phyloP scores from a whole-genome alignment of 2,113 vertebrate genomes.

The Silurus glanis region DNA sequence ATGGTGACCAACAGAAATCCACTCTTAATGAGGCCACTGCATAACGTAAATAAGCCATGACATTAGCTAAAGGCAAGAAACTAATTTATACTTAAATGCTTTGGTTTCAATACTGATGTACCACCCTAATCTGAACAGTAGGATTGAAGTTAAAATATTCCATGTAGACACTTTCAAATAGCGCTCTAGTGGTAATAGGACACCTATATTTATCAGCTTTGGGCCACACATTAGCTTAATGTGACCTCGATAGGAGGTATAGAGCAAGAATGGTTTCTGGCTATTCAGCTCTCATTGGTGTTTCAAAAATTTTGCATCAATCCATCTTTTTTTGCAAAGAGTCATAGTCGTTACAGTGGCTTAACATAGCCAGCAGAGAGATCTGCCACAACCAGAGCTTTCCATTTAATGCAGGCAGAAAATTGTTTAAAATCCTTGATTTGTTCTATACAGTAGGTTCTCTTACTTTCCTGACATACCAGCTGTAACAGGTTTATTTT shows the following conservation, averaged over 20 bases:
- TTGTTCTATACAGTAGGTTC: not conserved
- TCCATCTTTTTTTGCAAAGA: not conserved
- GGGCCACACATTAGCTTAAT: not conserved
- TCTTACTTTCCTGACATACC: not conserved
- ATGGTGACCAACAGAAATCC: not conserved
- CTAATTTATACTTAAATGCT: not conserved
- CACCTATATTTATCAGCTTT: not conserved
- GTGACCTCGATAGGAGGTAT: not conserved
- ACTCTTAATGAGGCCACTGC: not conserved
- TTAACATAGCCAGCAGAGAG: conserved; percentile 6
- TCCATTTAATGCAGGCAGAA: conserved; percentile 1
- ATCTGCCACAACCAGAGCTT: conserved; percentile 18
- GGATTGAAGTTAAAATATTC: not conserved
- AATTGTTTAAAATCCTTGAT: not conserved
- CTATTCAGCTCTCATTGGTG: conserved; percentile 68
- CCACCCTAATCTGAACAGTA: not conserved
- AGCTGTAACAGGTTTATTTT: not conserved
- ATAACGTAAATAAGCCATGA: not conserved
- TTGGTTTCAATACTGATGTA: conserved; percentile 56
- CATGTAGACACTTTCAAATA: not conserved
- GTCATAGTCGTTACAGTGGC: conserved; percentile 15
- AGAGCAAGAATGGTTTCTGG: conserved; percentile 34
- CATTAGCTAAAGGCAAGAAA: not conserved
- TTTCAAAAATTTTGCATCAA: conserved; percentile 51
- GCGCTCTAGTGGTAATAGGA: not conserved